Conservation (phyloP, 2,888 invertebrate species). For the Eupithecia vulgata region DNA sequence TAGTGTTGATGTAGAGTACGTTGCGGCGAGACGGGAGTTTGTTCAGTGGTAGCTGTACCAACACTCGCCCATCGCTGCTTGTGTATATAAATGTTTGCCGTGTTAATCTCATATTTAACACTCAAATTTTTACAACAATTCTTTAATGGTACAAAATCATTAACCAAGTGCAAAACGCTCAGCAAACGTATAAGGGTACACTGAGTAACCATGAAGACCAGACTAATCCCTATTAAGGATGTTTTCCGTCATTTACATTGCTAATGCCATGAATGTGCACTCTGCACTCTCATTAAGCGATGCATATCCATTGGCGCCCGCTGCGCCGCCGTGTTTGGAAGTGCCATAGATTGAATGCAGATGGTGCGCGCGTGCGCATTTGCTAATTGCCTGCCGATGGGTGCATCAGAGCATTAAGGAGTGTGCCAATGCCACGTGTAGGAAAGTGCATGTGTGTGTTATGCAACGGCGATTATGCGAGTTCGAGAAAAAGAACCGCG, state of each 20-base stretch:
- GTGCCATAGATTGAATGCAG: background rate
- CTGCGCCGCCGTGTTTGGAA: background rate
- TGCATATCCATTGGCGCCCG: conserved; percentile 3
- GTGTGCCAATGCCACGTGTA: background rate
- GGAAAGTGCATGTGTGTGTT: background rate
- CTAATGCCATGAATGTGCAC: background rate
- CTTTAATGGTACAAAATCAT: background rate
- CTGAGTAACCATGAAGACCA: background rate
- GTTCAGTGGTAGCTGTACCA: background rate
- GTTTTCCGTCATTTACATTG: background rate
- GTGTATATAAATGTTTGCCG: background rate
- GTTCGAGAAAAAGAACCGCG: background rate
- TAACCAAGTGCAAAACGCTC: background rate
- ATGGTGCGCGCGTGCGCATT: background rate
- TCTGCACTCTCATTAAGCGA: background rate
- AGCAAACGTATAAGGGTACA: background rate
- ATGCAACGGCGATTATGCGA: background rate
- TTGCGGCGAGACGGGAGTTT: background rate
- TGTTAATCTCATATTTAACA: background rate
- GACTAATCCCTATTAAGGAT: background rate
- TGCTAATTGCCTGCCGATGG: background rate
- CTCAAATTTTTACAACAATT: background rate
- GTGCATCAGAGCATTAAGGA: background rate
- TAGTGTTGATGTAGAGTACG: background rate
- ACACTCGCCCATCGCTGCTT: background rate